Conservation (phyloP, 2,797 vertebrate species). For the Urocyon cinereoargenteus region DNA sequence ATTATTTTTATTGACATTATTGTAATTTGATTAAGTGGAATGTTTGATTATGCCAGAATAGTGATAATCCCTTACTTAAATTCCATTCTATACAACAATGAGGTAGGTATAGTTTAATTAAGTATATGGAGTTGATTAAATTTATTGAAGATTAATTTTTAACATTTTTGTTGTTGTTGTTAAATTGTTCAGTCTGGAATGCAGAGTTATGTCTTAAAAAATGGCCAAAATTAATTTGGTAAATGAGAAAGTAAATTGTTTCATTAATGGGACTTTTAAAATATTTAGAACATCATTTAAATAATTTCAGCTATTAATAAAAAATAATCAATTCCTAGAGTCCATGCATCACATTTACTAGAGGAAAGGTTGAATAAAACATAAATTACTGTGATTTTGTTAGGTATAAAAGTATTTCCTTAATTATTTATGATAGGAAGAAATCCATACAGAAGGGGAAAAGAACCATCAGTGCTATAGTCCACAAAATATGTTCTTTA, state of each 20-base stretch:
- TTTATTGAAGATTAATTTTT: conserved; percentile 48
- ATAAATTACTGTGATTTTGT: not conserved
- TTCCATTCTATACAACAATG: not conserved
- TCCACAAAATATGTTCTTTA: not conserved
- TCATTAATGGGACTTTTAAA: not conserved
- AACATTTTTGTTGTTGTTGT: not conserved
- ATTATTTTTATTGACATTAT: not conserved
- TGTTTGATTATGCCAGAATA: conserved; percentile 8
- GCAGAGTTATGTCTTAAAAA: conserved; percentile 1
- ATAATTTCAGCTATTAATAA: conserved; percentile 33
- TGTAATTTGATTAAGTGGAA: conserved; percentile 15
- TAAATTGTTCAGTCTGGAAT: not conserved
- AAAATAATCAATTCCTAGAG: not conserved
- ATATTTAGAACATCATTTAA: not conserved
- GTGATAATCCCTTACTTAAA: not conserved
- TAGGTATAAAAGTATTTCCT: not conserved
- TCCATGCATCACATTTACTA: not conserved
- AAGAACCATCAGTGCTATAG: not conserved
- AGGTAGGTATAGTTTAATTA: not conserved
- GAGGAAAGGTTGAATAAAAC: not conserved
- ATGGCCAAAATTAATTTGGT: conserved; percentile 4
- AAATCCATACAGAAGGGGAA: not conserved
- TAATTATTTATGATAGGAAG: conserved; percentile 20
- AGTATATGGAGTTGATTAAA: not conserved
- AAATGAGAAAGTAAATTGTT: not conserved